Base-by-base conservation (phyloP, 2,888 invertebrate species). In the Eurytoma adleriae region DNA sequence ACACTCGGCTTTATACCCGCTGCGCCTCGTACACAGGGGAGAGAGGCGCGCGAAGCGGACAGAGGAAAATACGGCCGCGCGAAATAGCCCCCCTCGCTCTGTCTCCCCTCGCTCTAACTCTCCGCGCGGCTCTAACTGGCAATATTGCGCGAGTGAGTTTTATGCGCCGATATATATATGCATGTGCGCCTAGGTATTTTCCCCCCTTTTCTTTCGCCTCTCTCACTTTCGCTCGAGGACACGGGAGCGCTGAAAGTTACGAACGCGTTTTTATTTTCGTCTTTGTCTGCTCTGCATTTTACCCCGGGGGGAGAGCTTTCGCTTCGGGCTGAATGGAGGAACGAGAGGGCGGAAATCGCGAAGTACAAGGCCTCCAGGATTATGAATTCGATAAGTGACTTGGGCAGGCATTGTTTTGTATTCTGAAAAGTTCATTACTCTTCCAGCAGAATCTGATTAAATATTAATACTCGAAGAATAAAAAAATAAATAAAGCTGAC, bases 331-430 rank as follows among this genome's bases (percentile, higher is more conserved):
- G 40, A 40, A n/a, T n/a, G 54, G 54, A 54, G 54, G 54, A 2
- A 54, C 14, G 54, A 54, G n/a, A 54, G 54, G 54, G 40, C 7
- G 16, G 54, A 10, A 54, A 54, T 54, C 54, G 54, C 54, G 54
- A 54, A n/a, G 10, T 54, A 7, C 16, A 69, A 18, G 20, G 20
- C 54, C 16, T 50, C 20, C 48, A 2, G 61, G 16, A 67, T 14
- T 30, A 13, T 62, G 40, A 69, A 69, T 76, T 69, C 69, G 69
- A 76, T 69, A 76, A 69, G 76, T 76, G 69, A 76, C 69, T 76
- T 69, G 62, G 54, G 56, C 54, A 10, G 30, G 20, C 40, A 54
- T 73, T 48, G 69, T 24, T 69, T 62, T 40, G 0, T 40, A 40
- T 40, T 40, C 5, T 7, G 40, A 40, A 7, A 7, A 40, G 57